Conservation (phyloP, 2,888 invertebrate genomes). For the Gastrophysa polygoni region DNA sequence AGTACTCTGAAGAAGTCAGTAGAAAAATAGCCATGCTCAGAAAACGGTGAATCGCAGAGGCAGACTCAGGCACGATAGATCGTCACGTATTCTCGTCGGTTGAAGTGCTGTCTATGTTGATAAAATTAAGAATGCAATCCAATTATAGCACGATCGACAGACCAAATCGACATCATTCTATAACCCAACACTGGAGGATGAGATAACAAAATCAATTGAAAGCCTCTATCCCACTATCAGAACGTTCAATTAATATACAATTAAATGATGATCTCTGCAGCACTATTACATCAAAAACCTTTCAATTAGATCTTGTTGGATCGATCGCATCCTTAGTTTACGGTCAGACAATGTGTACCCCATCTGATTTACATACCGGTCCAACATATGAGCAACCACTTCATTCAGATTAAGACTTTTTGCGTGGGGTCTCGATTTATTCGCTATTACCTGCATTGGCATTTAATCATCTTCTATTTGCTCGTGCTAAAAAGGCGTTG, state of each 20-base stretch:
- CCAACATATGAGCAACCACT: constrained; percentile 41
- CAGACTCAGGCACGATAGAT: no score
- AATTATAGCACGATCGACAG: no score
- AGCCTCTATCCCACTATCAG: constrained; percentile 20
- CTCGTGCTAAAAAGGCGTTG: background rate
- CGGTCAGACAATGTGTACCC: constrained; percentile 38
- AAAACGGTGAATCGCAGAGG: no score
- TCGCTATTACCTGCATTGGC: constrained; percentile 27
- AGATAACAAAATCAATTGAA: constrained; percentile 29
- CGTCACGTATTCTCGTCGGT: no score
- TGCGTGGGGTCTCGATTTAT: constrained; percentile 38
- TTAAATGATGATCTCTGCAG: constrained; percentile 37
- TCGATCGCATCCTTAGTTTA: constrained; percentile 38
- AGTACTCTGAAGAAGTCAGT: no score
- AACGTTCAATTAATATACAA: constrained; percentile 42
- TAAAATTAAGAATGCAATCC: no score
- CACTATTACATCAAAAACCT: constrained; percentile 43
- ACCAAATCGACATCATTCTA: constrained; percentile 11
- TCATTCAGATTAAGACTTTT: constrained; percentile 39
- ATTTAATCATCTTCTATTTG: constrained; percentile 30
- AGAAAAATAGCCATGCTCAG: no score
- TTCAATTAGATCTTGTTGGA: constrained; percentile 46
- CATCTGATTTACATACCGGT: constrained; percentile 46
- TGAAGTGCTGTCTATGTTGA: no score
- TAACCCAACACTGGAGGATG: constrained; percentile 18